These are phyloP conservation scores for Lophotis ruficrista DNA, from an alignment of 2,113 vertebrate genomes.

Conservation along the genomic window DNA sequence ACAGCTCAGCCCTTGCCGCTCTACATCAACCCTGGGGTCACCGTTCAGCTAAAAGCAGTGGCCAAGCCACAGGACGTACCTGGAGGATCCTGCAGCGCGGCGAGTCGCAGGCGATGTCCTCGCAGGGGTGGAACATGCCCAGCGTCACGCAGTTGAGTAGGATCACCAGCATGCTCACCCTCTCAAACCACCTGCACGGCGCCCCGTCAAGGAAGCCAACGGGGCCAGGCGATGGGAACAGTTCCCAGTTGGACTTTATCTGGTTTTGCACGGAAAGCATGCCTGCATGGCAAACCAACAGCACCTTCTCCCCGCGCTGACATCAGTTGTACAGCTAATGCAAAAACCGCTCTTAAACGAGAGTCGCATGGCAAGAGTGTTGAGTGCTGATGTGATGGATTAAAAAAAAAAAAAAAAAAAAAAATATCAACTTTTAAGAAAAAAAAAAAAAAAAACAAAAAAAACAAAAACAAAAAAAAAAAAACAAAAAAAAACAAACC, in stretches of 20 bases:
- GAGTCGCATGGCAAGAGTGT: background rate
- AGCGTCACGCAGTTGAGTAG: conserved; percentile 98
- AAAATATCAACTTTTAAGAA: background rate
- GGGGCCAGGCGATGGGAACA: background rate
- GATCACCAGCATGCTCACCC: conserved; percentile 98
- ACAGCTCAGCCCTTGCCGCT: background rate
- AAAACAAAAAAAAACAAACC: background rate
- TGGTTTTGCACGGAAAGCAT: background rate
- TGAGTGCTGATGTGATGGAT: background rate
- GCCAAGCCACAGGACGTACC: conserved; percentile 51
- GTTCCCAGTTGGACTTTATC: background rate
- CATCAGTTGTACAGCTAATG: background rate
- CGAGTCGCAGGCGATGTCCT: conserved; percentile 90
- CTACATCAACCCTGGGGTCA: accelerated
- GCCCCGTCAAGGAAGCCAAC: conserved; percentile 81
- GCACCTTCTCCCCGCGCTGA: background rate
- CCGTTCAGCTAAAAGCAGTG: accelerated
- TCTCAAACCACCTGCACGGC: conserved; percentile 91
- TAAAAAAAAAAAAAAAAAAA: conserved; percentile 32
- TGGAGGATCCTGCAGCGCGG: conserved; percentile 94
- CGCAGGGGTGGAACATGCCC: conserved; percentile 98
- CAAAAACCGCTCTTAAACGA: background rate
- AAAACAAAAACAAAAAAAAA: background rate
- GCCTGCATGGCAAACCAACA: background rate
- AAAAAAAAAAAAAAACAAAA: background rate